Base-by-base conservation (phyloP, 2,113 vertebrate species). In the Chlamydotis undulata region DNA sequence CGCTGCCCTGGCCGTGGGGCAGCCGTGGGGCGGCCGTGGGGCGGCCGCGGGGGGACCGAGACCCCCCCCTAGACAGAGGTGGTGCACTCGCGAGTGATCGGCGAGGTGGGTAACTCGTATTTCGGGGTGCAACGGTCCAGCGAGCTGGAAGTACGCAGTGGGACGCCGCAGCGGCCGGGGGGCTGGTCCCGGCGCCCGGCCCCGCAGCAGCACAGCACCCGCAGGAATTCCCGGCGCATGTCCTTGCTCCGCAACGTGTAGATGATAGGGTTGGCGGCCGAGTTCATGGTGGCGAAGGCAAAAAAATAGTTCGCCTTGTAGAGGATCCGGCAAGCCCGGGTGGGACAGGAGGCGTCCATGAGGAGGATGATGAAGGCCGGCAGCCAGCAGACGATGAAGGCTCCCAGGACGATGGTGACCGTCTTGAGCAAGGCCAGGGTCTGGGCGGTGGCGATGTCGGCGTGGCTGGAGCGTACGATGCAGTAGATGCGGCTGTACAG, bases 321-420 rank as follows among this genome's bases (percentile, higher is more conserved):
- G 15, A 99, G 98, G 56, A 96, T 33, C 0, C 89, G 76, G 29
- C 96, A 96, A 0, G 77, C 7, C 0, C 60, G 45, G 0, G 99
- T 60, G 0, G 98, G 94, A 84, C 99, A 99, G 14, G 95, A 98
- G 0, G 98, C 98, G 89, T 99, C 99, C 92, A 99, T 74, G 12
- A 99, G 97, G 45, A 99, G 98, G 93, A 99, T 98, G 96, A 97
- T 98, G 76, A 99, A 99, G 71, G 99, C 98, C 0, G 99, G 99
- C 83, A 99, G 93, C 99, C 99, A 99, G 95, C 99, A 99, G 21
- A 99, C n/a, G 37, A 99, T 99, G 97, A 99, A 99, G 87, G 99
- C 99, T 0, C 99, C 99, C 85, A 99, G 92, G 35, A 99, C 99
- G 17, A 99, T 99, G 67, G 99, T 99, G 94, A 99, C 99, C 0